Base-by-base conservation (phyloP, 1,140 invertebrate genomes). In the Limonius californicus region DNA sequence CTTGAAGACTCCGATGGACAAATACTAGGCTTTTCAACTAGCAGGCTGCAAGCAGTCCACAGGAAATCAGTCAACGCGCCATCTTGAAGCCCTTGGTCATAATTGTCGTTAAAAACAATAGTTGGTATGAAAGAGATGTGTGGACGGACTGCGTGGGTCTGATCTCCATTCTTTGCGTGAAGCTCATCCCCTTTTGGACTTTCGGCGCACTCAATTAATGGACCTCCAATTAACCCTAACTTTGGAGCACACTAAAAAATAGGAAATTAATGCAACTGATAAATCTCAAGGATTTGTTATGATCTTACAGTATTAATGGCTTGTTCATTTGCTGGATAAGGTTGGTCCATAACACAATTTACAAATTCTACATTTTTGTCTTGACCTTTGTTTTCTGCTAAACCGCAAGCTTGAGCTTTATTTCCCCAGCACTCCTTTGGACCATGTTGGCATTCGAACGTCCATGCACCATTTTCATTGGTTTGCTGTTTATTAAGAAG, bases 371-470 rank as follows among this genome's bases (percentile, higher is more conserved):
- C 74, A 55, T 72, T 74, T 45, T 74, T 64, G 30, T 69, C 57
- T 64, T 84, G 78, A 54, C 76, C 70, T 2, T 69, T 54, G 61
- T 76, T 71, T 70, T 74, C 62, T 39, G 83, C 72, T 18, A 89
- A 74, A 18, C 78, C 84, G 63, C 87, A 89, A 3, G 84, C 81
- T 66, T 89, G 87, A 14, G 82, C 76, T 54, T 80, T 82, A 71
- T 89, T 89, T 0, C 85, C 85, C 27, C 79, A 74, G 60, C 88
- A 89, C 69, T 89, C 88, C 0, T 62, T 63, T 0, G 78, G 72
- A 0, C 87, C 88, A 66, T 89, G 87, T 72, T 89, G 87, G 63
- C 88, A 90, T 15, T 67, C 61, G 70, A 89, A 87, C 8, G 73
- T 50, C 65, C 80, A 83, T n/a, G 72, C 75, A 9, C 79, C 79